phyloP scores from a whole-genome alignment of 2,797 vertebrate species.

The Chloroceryle amazona region DNA sequence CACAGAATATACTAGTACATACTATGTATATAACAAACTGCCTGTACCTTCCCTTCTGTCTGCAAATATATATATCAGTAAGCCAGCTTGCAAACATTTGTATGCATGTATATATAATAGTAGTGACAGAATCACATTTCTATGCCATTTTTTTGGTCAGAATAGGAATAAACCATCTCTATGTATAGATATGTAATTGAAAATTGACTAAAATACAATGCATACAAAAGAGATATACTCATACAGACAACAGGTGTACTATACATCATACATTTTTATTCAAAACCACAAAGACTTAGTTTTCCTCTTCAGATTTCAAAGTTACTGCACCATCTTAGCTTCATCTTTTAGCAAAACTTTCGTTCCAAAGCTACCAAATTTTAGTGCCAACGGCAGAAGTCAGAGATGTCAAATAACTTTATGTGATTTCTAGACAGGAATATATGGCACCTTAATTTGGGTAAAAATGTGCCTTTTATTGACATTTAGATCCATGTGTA shows the following conservation, averaged over 20 bases:
- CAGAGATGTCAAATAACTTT: neutral
- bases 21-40: neutral
- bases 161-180: neutral
- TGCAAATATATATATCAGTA: neutral
- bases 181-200: neutral
- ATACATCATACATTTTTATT: neutral
- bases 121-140: neutral
- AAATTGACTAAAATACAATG: neutral
- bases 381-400: neutral
- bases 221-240: neutral
- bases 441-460: neutral
- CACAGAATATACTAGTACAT: neutral
- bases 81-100: neutral
- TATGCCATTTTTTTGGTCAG: neutral
- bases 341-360: neutral
- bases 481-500: neutral
- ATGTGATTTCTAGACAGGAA: neutral
- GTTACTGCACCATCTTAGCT: neutral
- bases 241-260: neutral
- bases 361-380: neutral
- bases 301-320: neutral
- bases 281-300: neutral
- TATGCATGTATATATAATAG: neutral
- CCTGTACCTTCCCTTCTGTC: neutral
- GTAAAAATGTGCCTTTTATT: neutral